Base-by-base conservation (phyloP, 2,797 vertebrate species). In the Hypotaenidia philippensis region DNA sequence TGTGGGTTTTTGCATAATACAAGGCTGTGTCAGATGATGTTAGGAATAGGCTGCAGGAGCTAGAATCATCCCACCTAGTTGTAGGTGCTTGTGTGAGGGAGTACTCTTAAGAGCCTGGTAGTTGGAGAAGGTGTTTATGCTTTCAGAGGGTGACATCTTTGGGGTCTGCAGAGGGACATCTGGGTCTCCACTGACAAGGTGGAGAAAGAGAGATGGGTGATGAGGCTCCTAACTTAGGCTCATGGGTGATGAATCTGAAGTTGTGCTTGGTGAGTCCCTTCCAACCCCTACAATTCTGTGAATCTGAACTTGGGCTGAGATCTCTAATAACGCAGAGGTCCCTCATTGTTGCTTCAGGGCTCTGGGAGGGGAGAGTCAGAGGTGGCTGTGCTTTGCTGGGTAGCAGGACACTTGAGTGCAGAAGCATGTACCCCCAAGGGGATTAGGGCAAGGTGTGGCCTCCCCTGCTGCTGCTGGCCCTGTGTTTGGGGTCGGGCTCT, bases 371-470 rank as follows among this genome's bases (percentile, higher is more conserved):
- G 38, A 36, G 59, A 40, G 59, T 57, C 38, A 11, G 59, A 31
- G 49, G 40, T 63, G 38, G 32, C 31, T 31, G 49, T 38, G 38
- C 18, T 55, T 72, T 27, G 3, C 5, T 8, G 27, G 31, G 32
- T 44, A 59, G 13, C 71, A 38, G 18, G 16, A 6, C 3, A n/a
- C 13, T 38, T 25, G 0, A 0, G 0, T 29, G 34, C 40, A 50
- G 52, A 74, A 75, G 11, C 0, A 0, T 34, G 21, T 44, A 34
- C 5, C 32, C 74, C 29, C 47, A 63, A 45, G 16, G 21, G 41
- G 5, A n/a, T 53, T 44, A 76, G 72, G 25, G 16, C 5, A 27
- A 49, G 44, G 18, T 52, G 10, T 34, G 77, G 36, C 11, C 17
- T 72, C 13, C 25, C 17, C 22, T 61, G 50, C 19, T 79, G 31